Base-by-base conservation (phyloP, 2,113 vertebrate species). In the Zootoca vivipara region DNA sequence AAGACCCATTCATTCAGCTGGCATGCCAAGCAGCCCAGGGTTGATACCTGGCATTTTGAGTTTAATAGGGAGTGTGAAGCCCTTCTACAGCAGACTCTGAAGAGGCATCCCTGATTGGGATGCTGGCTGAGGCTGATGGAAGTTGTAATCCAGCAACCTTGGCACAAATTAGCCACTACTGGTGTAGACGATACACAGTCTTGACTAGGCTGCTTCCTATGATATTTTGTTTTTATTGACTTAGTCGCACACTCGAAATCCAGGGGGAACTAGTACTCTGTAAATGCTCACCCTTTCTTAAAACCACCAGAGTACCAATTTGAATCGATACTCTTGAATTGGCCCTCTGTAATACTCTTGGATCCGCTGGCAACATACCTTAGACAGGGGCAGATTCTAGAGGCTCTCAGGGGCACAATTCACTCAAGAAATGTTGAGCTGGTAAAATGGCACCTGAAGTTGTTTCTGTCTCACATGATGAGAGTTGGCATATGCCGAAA, bases 391-490 rank as follows among this genome's bases (percentile, higher is more conserved):
- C 0, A 82, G 1, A 0, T 65, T 65, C 16, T 72, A 72, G 56
- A 40, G 78, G 70, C 6, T 82, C 1, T 82, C 0, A 16, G 13
- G 81, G 26, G 0, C 7, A 72, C 15, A 1, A 12, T 79, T 70
- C 28, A 1, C 1, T n/a, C 0, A 16, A 62, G 0, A 0, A 35
- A 75, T 69, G 46, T 78, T 52, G 38, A 18, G 72, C 20, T 5
- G 33, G 33, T 20, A 74, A 62, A 62, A 62, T 62, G 15, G 3
- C 58, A 62, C 16, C 58, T 62, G 15, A 62, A 20, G 58, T 62
- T 62, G 46, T 52, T 52, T 9, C 46, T 52, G 46, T 52, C 46
- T 52, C 46, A 52, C 46, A 52, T 52, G 46, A 52, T 52, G 46
- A 52, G 46, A 52, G 46, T 52, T 52, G 46, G 46, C 46, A 12